phyloP scores from a whole-genome alignment of 2,888 invertebrate genomes.

The Spatulosminthurus flaviceps region DNA sequence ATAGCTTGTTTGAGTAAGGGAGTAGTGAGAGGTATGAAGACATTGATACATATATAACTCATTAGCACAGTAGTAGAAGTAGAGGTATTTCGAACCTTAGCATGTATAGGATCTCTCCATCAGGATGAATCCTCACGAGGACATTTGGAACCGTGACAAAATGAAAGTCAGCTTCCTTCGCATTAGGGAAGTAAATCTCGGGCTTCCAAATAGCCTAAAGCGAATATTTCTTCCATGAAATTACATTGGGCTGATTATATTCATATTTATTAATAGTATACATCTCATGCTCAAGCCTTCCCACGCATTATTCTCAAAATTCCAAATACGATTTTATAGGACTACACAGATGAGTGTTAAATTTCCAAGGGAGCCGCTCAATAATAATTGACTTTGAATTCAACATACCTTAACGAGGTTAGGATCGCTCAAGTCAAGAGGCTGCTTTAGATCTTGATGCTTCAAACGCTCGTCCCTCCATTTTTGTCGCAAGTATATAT shows the following conservation, averaged over 20 bases:
- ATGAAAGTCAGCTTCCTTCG: slow-evolving; percentile 69
- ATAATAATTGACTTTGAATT: too few relatives aligned
- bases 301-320: too few relatives aligned
- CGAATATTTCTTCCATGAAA: background rate
- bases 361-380: too few relatives aligned
- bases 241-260: background rate
- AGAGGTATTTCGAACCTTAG: slow-evolving; percentile 67
- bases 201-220: slow-evolving; percentile 68
- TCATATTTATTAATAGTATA: too few relatives aligned
- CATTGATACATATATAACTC: too few relatives aligned
- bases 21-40: too few relatives aligned
- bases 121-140: slow-evolving; percentile 68
- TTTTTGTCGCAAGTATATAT: slow-evolving; percentile 68
- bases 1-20: too few relatives aligned
- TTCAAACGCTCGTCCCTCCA: slow-evolving; percentile 68
- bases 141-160: slow-evolving; percentile 69
- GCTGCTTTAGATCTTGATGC: slow-evolving; percentile 67
- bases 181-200: slow-evolving; percentile 66
- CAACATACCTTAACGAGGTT: slow-evolving; percentile 66
- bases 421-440: slow-evolving; percentile 68
- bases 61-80: too few relatives aligned
- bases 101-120: slow-evolving; percentile 69
- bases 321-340: too few relatives aligned
- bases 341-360: too few relatives aligned
- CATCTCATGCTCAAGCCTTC: too few relatives aligned